Evolutionary conservation across 2,888 invertebrate species (phyloP).

Genomic region (Urechis unicinctus): DNA sequence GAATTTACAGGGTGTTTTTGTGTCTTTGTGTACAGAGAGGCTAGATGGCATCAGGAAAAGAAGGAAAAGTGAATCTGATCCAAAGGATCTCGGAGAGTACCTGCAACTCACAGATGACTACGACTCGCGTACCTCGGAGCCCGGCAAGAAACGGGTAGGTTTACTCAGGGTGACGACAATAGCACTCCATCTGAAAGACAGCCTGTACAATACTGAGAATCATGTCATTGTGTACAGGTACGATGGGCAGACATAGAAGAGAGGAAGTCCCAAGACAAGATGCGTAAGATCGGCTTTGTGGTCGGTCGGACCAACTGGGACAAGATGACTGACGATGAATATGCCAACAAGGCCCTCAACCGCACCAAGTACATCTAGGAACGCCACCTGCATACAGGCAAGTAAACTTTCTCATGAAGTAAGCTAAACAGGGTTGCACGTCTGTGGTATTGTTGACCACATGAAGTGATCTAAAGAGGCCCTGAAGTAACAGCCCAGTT

Average conservation of each 20-base stretch:
- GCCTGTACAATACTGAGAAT: too few relatives aligned
- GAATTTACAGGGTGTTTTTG: too few relatives aligned
- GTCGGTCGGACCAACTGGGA: conserved; percentile 96
- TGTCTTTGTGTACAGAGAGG: conserved; percentile 68
- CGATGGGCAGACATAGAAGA: conserved; percentile 98
- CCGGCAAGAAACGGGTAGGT: conserved; percentile 78
- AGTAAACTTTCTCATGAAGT: too few relatives aligned
- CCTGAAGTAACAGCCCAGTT: too few relatives aligned
- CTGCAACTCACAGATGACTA: conserved; percentile 75
- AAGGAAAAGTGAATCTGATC: conserved; percentile 59
- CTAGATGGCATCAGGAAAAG: conserved; percentile 70
- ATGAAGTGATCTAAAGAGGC: too few relatives aligned
- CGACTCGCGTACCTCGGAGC: conserved; percentile 53
- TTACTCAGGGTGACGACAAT: too few relatives aligned
- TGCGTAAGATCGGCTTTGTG: conserved; percentile 91
- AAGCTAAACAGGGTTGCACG: too few relatives aligned
- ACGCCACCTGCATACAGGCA: too few relatives aligned
- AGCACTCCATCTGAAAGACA: too few relatives aligned
- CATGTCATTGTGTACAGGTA: conserved; percentile 61
- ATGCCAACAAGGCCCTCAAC: conserved; percentile 82
- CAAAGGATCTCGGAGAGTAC: conserved; percentile 82
- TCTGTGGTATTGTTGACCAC: too few relatives aligned
- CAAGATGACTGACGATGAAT: conserved; percentile 81
- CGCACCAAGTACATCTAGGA: conserved; percentile 70
- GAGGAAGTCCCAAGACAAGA: conserved; percentile 80